A percentile compares a stretch with the other conserved stretches of the same genome.
phyloP scores from a whole-genome alignment of 2,888 invertebrate genomes.

The Drosophila bunnanda region DNA sequence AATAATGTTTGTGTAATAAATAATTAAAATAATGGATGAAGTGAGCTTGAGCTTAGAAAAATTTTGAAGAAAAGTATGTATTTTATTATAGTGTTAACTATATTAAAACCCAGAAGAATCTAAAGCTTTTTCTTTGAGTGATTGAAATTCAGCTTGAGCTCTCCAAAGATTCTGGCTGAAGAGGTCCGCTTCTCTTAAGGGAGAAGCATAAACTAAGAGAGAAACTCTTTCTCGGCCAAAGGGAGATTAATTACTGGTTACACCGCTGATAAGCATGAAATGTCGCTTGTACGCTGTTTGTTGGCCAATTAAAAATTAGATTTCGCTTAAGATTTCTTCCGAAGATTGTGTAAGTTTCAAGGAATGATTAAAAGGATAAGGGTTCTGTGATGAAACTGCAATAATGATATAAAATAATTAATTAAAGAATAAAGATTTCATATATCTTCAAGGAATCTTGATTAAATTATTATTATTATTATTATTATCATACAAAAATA shows the following conservation, averaged over 20 bases:
- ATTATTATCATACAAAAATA: no score
- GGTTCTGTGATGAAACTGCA: not conserved
- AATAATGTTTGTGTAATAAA: no score
- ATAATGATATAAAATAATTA: not conserved
- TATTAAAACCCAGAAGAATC: no score
- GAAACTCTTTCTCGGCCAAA: constrained; percentile 6
- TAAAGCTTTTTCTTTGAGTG: constrained; percentile 2
- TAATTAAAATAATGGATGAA: no score
- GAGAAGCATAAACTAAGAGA: constrained; percentile 31
- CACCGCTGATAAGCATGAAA: constrained; percentile 40
- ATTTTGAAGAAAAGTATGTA: not conserved
- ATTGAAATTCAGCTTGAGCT: constrained; percentile 40
- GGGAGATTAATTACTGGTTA: constrained; percentile 26
- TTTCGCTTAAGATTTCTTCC: constrained; percentile 31
- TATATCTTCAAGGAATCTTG: no score
- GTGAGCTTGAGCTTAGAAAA: no score
- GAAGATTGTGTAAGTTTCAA: constrained; percentile 6
- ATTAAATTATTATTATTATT: not conserved
- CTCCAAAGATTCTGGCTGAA: constrained; percentile 63
- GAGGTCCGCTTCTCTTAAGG: constrained; percentile 13
- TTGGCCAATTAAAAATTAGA: constrained; percentile 52
- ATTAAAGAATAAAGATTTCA: not conserved
- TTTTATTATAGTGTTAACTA: not conserved
- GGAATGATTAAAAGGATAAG: constrained; percentile 18
- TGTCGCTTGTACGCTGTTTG: constrained; percentile 41